Evolutionary conservation across 37 sponge, comb jelly and placozoan species (phyloP).

Genomic region (Bolinopsis microptera): DNA sequence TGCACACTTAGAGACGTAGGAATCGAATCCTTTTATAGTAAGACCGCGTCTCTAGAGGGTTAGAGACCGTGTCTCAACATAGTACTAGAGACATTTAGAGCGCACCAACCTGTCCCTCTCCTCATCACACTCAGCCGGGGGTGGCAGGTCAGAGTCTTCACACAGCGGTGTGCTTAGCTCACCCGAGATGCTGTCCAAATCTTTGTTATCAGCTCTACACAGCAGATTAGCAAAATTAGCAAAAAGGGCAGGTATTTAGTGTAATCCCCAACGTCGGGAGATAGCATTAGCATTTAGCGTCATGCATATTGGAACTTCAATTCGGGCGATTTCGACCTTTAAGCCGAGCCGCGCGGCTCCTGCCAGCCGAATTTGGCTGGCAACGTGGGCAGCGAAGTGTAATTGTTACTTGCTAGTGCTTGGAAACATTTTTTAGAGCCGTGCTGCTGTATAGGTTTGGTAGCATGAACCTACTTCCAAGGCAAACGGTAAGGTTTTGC

Average conservation of each 20-base stretch:
- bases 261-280: too few relatives aligned
- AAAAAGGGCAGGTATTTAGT: too few relatives aligned
- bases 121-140: conserved; percentile 57
- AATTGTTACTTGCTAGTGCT: not conserved
- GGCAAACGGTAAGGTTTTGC: not conserved
- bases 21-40: too few relatives aligned
- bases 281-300: too few relatives aligned
- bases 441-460: not conserved
- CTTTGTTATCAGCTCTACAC: not conserved
- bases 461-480: not conserved
- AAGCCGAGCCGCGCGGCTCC: too few relatives aligned
- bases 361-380: not conserved
- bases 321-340: too few relatives aligned
- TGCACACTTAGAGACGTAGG: too few relatives aligned
- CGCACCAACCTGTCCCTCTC: not conserved
- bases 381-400: not conserved
- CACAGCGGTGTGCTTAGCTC: conserved; percentile 56
- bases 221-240: too few relatives aligned
- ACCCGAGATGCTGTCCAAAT: conserved; percentile 53
- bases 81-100: too few relatives aligned
- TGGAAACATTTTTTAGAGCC: not conserved
- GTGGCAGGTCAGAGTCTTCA: conserved; percentile 23
- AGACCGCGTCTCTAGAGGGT: too few relatives aligned
- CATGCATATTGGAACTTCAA: too few relatives aligned
- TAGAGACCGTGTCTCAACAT: too few relatives aligned